A percentile compares a stretch with the other conserved stretches of the same genome.
Evolutionary conservation across 2,888 invertebrate genomes (phyloP).

Genomic region (Oligia strigilis): DNA sequence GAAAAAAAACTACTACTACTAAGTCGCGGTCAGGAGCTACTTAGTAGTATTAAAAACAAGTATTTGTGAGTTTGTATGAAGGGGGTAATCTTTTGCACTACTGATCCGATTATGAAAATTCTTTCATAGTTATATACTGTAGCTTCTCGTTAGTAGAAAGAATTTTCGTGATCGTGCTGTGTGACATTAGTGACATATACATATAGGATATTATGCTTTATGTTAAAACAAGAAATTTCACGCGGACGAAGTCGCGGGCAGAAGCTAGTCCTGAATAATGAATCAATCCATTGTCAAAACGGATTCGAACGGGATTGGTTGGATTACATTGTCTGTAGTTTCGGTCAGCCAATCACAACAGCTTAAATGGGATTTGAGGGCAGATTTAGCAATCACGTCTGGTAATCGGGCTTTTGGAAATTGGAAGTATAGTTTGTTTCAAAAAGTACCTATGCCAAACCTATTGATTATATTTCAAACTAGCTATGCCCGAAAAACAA

Average conservation of each 20-base stretch:
- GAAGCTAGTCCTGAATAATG: not conserved
- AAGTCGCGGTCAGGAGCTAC: no score
- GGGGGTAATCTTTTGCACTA: not conserved
- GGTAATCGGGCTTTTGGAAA: constrained; percentile 5
- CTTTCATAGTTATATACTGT: not conserved
- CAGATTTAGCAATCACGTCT: constrained; percentile 1
- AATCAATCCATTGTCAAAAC: constrained; percentile 6
- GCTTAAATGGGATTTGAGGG: constrained; percentile 20
- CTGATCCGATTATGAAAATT: not conserved
- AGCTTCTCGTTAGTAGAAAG: no score
- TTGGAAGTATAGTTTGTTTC: not conserved
- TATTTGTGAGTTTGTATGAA: not conserved
- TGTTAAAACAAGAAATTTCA: not conserved
- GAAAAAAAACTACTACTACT: no score
- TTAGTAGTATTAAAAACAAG: not conserved
- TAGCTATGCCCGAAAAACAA: not conserved
- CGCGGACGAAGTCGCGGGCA: not conserved
- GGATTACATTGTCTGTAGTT: constrained; percentile 20
- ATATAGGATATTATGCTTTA: not conserved
- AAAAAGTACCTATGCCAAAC: not conserved
- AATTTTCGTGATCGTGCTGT: no score
- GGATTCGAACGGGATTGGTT: constrained; percentile 13
- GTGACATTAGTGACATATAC: no score
- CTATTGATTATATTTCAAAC: not conserved
- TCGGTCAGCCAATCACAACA: constrained; percentile 31